Conservation (phyloP, 2,888 invertebrate genomes). For the Branchipolynoe longqiensis region DNA sequence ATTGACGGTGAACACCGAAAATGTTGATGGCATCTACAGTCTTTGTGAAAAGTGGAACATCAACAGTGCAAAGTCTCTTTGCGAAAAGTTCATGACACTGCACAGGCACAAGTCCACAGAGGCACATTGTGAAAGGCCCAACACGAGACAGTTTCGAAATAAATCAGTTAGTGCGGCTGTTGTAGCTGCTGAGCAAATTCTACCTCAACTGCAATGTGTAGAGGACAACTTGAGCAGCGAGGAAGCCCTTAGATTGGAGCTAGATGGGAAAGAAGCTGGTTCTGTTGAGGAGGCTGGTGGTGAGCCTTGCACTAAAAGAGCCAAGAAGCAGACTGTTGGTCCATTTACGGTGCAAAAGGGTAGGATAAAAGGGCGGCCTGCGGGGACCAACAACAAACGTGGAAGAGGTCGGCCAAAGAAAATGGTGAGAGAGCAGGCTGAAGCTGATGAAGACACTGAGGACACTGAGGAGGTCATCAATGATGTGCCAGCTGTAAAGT, state of each 20-base stretch:
- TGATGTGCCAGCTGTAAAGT: neutral
- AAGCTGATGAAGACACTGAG: neutral
- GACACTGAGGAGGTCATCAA: neutral
- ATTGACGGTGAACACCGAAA: neutral
- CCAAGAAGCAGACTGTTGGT: neutral
- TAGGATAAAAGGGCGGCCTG: neutral
- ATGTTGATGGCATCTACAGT: neutral
- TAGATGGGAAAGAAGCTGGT: neutral
- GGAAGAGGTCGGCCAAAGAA: neutral
- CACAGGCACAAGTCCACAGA: neutral
- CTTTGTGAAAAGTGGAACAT: slow-evolving; percentile 39
- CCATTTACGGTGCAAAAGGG: neutral
- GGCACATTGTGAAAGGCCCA: neutral
- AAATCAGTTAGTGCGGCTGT: neutral
- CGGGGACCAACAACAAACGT: neutral
- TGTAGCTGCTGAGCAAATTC: too few relatives aligned
- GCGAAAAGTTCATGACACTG: neutral
- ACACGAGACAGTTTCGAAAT: neutral
- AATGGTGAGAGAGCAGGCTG: neutral
- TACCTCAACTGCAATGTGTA: too few relatives aligned
- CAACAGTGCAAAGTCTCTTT: neutral
- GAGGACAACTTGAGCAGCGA: neutral
- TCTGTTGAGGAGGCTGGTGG: neutral
- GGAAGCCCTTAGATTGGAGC: neutral
- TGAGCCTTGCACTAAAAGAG: neutral